Conservation (phyloP, 2,797 vertebrate species). For the Ptychobarbus kaznakovi region DNA sequence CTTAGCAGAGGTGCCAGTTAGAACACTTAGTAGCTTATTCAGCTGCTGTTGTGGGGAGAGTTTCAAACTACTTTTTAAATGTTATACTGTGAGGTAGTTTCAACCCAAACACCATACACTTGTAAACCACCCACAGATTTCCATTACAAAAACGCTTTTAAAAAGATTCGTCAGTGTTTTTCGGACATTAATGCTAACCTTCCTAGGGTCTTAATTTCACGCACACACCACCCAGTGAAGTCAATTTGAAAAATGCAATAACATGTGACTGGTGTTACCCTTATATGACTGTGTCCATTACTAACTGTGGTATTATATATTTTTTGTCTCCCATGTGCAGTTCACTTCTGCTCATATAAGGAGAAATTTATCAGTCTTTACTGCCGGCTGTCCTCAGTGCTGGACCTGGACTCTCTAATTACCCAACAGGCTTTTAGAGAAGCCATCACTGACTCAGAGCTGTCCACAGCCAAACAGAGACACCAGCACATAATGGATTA, state of each 20-base stretch:
- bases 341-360: conserved; percentile 95
- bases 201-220: conserved; percentile 38
- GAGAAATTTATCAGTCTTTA: conserved; percentile 96
- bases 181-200: conserved; percentile 54
- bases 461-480: conserved; percentile 89
- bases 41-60: conserved; percentile 50
- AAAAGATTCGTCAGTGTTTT: conserved; percentile 48
- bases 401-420: conserved; percentile 94
- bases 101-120: conserved; percentile 48
- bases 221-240: conserved; percentile 27
- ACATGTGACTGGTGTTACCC: conserved; percentile 12
- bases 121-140: conserved; percentile 56
- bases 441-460: conserved; percentile 93
- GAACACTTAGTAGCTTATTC: conserved; percentile 50
- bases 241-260: conserved; percentile 39
- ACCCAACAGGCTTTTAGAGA: conserved; percentile 95
- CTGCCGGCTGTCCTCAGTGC: conserved; percentile 94
- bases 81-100: conserved; percentile 49
- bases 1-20: conserved; percentile 43
- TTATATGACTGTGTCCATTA: conserved; percentile 35
- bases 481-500: conserved; percentile 94
- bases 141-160: conserved; percentile 51
- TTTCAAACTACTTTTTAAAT: conserved; percentile 55
- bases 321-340: conserved; percentile 72
- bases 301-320: conserved; percentile 11